Base-by-base conservation (phyloP, 1,140 invertebrate genomes). In the Pararge aegeria region DNA sequence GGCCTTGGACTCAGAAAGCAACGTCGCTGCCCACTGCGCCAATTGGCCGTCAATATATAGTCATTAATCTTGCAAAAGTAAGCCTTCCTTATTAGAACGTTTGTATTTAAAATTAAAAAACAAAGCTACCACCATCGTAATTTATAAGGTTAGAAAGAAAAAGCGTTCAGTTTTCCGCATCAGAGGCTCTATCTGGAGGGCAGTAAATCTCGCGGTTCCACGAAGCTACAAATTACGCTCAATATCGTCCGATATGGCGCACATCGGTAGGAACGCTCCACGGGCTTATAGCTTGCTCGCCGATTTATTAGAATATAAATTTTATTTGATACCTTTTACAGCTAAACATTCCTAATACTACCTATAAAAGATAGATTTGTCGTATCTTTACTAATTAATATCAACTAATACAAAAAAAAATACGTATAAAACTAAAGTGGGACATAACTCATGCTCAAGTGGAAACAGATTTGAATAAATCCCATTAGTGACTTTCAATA, bases 171-270 rank as follows among this genome's bases (percentile, higher is more conserved):
- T 55, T 55, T 46, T 46, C 38, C 48, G 30, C 9, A 52, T 50
- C 38, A 55, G 24, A 21, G 40, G 40, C 15, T n/a, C n/a, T 55
- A 75, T 75, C 73, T 73, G 40, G 30, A 44, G 21, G 57, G 64
- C 78, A 70, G 75, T 80, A 80, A 78, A 80, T 80, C 73, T 68
- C 60, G 46, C 27, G 46, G 50, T 55, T 56, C 69, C 73, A 78
- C 77, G 77, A 75, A 68, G 75, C 78, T 81, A 80, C 80, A 80
- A 80, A 83, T 83, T 83, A 83, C 77, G 75, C 71, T 77, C 57
- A 71, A 76, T 80, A 80, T 83, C 81, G 73, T 68, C 73, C 73
- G 75, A 80, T 61, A 83, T 77, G 72, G 78, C 66, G 70, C 78
- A 27, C 56, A 59, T 58, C 64, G 68, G 76, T 79, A 73, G 70